A percentile compares a stretch with the other conserved stretches of the same genome.
phyloP scores from a whole-genome alignment of 1,140 invertebrate genomes.

The Heliconius hermathena region DNA sequence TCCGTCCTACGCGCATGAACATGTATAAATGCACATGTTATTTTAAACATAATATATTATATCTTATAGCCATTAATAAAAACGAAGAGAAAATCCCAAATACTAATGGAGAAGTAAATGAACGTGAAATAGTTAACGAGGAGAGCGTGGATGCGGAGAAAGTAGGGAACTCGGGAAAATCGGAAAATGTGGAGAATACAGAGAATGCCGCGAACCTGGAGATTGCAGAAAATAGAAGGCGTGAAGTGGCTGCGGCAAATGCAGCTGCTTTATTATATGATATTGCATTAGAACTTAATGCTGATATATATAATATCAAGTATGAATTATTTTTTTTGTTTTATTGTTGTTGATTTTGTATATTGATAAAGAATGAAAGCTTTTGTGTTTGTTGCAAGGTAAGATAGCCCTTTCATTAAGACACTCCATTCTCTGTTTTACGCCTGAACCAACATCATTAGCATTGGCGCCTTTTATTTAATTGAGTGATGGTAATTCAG shows the following conservation, averaged over 20 bases:
- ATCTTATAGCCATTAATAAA: background rate
- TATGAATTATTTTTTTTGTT: background rate
- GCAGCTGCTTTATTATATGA: constrained; percentile 61
- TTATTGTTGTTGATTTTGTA: background rate
- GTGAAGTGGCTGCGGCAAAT: constrained; percentile 54
- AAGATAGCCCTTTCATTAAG: too few relatives aligned
- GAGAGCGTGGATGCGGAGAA: constrained; percentile 23
- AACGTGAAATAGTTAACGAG: constrained; percentile 16
- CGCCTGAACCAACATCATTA: too few relatives aligned
- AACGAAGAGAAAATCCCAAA: background rate
- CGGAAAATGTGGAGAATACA: background rate
- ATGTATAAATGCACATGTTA: too few relatives aligned
- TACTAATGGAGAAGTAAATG: constrained; percentile 7
- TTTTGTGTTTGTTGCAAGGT: too few relatives aligned
- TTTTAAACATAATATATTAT: background rate
- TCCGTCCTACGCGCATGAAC: too few relatives aligned
- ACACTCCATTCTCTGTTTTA: too few relatives aligned
- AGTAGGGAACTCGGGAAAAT: background rate
- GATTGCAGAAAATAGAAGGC: background rate
- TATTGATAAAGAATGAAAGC: background rate
- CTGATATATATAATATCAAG: constrained; percentile 2
- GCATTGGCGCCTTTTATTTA: too few relatives aligned
- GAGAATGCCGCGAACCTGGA: background rate
- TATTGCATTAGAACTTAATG: constrained; percentile 39
- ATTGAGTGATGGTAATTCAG: too few relatives aligned